phyloP scores from a whole-genome alignment of 2,888 invertebrate species.

The Cryptocheilus praepositus region DNA sequence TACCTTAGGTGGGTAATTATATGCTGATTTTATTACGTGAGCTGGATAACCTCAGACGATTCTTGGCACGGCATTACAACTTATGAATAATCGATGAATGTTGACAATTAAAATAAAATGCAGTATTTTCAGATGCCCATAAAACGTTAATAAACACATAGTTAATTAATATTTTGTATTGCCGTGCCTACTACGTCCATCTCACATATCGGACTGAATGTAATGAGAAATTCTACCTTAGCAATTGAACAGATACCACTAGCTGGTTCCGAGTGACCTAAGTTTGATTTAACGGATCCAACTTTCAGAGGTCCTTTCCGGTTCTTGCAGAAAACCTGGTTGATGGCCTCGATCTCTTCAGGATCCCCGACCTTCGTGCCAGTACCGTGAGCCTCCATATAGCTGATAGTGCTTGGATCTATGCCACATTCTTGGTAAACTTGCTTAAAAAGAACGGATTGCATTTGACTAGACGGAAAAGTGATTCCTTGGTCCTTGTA shows the following conservation, averaged over 20 bases:
- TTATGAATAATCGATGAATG: too few species aligned
- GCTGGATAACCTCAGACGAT: too few species aligned
- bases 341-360: conserved; percentile 47
- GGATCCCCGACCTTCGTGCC: conserved; percentile 11
- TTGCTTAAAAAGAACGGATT: conserved; percentile 33
- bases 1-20: conserved; percentile 17
- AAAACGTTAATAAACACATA: too few species aligned
- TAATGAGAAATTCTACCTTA: conserved; percentile 30
- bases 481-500: conserved; percentile 61
- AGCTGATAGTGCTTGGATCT: conserved; percentile 40
- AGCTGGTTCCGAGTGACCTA: conserved; percentile 32
- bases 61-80: neutral
- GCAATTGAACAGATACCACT: conserved; percentile 29
- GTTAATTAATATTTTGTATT: too few species aligned
- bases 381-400: conserved; percentile 44
- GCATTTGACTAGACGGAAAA: conserved; percentile 29
- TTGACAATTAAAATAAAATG: too few species aligned
- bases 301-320: conserved; percentile 45
- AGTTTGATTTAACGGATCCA: conserved; percentile 49
- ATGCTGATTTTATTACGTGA: too few species aligned
- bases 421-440: conserved; percentile 37
- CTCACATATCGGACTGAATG: too few species aligned
- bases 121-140: too few species aligned
- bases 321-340: conserved; percentile 37
- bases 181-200: too few species aligned